Evolutionary conservation across 2,888 invertebrate genomes (phyloP), one percentile per base, ranked within the genome.

Genomic region (Eupithecia subfuscata): DNA sequence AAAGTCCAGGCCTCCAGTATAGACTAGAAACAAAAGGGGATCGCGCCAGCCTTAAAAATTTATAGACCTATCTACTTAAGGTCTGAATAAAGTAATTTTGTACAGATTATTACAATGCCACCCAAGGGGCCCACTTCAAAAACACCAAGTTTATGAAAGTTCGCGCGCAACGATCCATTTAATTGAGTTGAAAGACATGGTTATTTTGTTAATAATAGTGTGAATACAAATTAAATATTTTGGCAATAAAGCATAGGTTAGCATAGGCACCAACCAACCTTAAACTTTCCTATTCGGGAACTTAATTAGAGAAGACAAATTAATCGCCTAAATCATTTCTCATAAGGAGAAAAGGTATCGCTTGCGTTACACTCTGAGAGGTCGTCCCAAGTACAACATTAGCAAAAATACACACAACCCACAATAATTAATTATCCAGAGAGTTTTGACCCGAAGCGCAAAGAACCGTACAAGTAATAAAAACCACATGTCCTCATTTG

Each of bases 101-200:
- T 34, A 34, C 64, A 64, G 34, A 64, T 64, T 64, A 64, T 34
- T 34, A 64, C 52, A 79, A 77, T 65, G 74, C 43, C 64, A 40
- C 80, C 76, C 79, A 11, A 56, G 78, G 65, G 80, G 30, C 72
- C 78, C 77, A 77, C 79, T 79, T 74, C 43, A 63, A 67, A 78
- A 77, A 73, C 71, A 74, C 73, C 65, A 74, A 80, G 71, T 77
- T 74, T 72, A 43, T 79, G 73, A 80, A 76, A 81, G 74, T 76
- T 77, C 69, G 75, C 60, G 77, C 69, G 76, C 80, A 80, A 52
- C 77, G 78, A 80, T 77, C 77, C 80, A 74, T 80, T 76, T 80
- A 79, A 81, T 81, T 80, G 75, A 70, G 65, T 75, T 68, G 72
- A 70, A 70, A 70, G 67, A 68, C 14, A 60, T 60, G 56, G 67